phyloP scores from a whole-genome alignment of 2,113 vertebrate genomes.

The Opisthocomus hoazin region DNA sequence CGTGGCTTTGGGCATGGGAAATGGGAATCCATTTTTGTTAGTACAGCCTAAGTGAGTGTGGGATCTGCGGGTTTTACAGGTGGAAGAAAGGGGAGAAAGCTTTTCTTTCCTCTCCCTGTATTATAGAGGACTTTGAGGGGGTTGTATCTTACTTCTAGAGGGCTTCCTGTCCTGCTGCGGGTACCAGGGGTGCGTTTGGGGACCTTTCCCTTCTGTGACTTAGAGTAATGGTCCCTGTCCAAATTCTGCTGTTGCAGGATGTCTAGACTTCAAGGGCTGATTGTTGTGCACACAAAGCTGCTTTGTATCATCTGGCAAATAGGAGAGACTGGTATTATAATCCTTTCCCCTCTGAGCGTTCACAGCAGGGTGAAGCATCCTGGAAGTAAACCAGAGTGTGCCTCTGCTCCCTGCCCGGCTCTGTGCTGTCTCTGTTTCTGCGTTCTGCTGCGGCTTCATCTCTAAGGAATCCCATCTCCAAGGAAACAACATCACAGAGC shows the following conservation, averaged over 20 bases:
- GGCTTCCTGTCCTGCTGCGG: background rate
- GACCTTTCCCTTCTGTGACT: background rate
- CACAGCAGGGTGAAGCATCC: slow-evolving; percentile 28
- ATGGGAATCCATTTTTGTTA: fast-evolving
- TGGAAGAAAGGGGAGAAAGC: background rate
- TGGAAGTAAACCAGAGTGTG: slow-evolving; percentile 27
- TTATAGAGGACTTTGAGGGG: background rate
- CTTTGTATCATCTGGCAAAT: slow-evolving; percentile 26
- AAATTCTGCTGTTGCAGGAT: background rate
- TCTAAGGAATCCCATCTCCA: slow-evolving; percentile 29
- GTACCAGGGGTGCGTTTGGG: background rate
- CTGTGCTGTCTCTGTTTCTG: background rate
- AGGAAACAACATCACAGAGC: slow-evolving; percentile 11
- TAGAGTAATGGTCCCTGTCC: background rate
- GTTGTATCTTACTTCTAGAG: fast-evolving
- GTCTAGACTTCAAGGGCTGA: background rate
- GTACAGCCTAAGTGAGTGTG: background rate
- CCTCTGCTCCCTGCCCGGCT: background rate
- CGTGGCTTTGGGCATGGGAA: background rate
- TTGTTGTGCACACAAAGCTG: background rate
- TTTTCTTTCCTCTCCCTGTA: background rate
- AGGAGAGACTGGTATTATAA: slow-evolving; percentile 3
- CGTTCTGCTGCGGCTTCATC: background rate
- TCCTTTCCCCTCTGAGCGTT: background rate
- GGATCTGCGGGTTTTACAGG: background rate